phyloP scores from a whole-genome alignment of 2,888 invertebrate species.

The Synanthedon vespiformis region DNA sequence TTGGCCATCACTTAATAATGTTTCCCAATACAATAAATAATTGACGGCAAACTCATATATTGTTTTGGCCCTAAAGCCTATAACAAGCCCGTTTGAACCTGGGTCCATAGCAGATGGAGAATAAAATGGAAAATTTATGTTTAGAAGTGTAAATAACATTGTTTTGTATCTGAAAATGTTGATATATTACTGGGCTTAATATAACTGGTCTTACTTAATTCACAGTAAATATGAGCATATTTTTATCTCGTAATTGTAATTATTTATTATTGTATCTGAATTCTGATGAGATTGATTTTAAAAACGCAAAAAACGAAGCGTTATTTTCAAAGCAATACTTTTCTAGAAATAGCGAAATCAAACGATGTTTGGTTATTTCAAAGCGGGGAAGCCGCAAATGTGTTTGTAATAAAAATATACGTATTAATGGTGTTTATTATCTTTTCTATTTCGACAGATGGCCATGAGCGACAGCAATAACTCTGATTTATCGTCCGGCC shows the following conservation, averaged over 20 bases:
- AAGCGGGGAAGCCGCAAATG: conserved; percentile 1
- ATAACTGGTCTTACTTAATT: too few species aligned
- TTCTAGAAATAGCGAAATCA: background rate
- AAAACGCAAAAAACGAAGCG: conserved; percentile 1
- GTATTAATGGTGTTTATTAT: conserved; percentile 2
- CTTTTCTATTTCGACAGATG: conserved; percentile 62
- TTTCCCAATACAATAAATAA: conserved; percentile 9
- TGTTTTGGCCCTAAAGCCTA: background rate
- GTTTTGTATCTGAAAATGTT: too few species aligned
- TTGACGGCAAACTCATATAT: background rate
- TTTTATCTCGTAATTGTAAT: too few species aligned
- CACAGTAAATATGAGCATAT: too few species aligned
- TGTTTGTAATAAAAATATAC: conserved; percentile 1
- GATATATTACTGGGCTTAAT: too few species aligned
- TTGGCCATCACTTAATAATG: conserved; percentile 23
- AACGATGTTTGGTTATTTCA: too few species aligned
- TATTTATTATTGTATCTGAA: too few species aligned
- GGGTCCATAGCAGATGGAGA: conserved; percentile 12
- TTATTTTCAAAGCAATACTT: background rate
- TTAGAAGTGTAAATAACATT: too few species aligned
- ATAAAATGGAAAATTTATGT: too few species aligned
- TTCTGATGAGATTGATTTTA: background rate
- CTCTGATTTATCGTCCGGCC: conserved; percentile 58
- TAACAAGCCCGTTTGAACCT: conserved; percentile 23
- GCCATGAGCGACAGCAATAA: conserved; percentile 72